A percentile compares a stretch with the other conserved stretches of the same genome.
Conservation (phyloP, 2,888 invertebrate genomes). For the Trichopoda pennipes region DNA sequence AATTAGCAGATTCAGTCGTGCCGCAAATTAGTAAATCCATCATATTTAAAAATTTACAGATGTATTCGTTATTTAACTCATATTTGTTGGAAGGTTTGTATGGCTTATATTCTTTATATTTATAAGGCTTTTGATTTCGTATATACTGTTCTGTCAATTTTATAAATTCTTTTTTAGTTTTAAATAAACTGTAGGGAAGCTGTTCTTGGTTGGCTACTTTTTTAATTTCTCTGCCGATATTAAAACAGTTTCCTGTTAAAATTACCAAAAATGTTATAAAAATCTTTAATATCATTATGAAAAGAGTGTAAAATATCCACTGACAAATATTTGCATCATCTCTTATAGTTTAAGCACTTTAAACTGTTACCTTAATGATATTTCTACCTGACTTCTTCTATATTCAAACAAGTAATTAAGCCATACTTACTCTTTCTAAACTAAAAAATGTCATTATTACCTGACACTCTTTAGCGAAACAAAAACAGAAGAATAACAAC, state of each 20-base stretch:
- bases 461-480: too few species aligned
- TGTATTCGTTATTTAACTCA: conserved; percentile 21
- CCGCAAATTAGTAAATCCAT: conserved; percentile 1
- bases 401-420: too few species aligned
- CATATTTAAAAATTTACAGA: conserved; percentile 21
- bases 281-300: conserved; percentile 18
- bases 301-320: conserved; percentile 35
- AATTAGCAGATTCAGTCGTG: background rate
- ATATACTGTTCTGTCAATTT: conserved; percentile 69
- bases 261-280: conserved; percentile 31
- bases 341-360: conserved; percentile 11
- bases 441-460: too few species aligned
- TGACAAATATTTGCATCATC: conserved; percentile 18
- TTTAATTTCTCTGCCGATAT: conserved; percentile 1
- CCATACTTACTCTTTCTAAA: too few species aligned
- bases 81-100: conserved; percentile 68
- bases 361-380: background rate
- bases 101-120: conserved; percentile 70
- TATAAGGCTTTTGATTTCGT: conserved; percentile 68
- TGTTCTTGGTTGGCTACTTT: background rate
- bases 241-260: background rate
- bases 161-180: conserved; percentile 68
- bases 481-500: too few species aligned
- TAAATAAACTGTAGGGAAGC: conserved; percentile 31
- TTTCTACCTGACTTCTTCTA: conserved; percentile 25